Evolutionary conservation across 2,888 invertebrate genomes (phyloP).

Genomic region (Neocrepidodera transversa): DNA sequence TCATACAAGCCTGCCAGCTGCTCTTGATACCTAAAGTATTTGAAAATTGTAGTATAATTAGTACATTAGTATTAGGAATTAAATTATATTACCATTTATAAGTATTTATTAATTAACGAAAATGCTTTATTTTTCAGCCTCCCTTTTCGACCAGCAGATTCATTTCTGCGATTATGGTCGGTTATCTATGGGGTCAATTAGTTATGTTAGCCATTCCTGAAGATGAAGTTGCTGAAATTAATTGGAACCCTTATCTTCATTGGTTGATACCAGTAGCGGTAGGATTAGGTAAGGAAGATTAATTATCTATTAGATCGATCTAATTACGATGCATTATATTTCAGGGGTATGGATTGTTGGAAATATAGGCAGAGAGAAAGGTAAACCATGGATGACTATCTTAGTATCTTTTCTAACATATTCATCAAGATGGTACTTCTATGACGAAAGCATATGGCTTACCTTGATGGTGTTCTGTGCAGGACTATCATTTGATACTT

Average conservation of each 20-base stretch:
- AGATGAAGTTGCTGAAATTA: constrained; percentile 73
- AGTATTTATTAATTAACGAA: no score
- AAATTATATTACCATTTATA: no score
- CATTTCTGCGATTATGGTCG: constrained; percentile 77
- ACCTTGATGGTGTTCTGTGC: constrained; percentile 71
- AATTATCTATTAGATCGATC: not conserved
- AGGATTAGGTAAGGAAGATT: constrained; percentile 69
- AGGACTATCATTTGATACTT: constrained; percentile 75
- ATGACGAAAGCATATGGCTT: constrained; percentile 77
- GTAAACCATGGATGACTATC: constrained; percentile 74
- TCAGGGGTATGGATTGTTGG: constrained; percentile 90
- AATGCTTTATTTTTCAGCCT: constrained; percentile 68
- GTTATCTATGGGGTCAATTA: constrained; percentile 82
- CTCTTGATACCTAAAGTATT: no score
- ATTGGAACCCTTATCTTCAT: constrained; percentile 72
- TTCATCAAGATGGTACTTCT: constrained; percentile 74
- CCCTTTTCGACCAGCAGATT: constrained; percentile 82
- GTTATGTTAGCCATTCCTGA: constrained; percentile 79
- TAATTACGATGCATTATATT: no score
- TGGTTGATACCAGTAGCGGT: constrained; percentile 75
- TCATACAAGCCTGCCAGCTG: no score
- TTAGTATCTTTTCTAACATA: constrained; percentile 72
- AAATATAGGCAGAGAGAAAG: constrained; percentile 85
- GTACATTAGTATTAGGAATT: no score
- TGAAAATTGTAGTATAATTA: no score